Conservation (phyloP, 2,797 vertebrate genomes). For the Alca torda region DNA sequence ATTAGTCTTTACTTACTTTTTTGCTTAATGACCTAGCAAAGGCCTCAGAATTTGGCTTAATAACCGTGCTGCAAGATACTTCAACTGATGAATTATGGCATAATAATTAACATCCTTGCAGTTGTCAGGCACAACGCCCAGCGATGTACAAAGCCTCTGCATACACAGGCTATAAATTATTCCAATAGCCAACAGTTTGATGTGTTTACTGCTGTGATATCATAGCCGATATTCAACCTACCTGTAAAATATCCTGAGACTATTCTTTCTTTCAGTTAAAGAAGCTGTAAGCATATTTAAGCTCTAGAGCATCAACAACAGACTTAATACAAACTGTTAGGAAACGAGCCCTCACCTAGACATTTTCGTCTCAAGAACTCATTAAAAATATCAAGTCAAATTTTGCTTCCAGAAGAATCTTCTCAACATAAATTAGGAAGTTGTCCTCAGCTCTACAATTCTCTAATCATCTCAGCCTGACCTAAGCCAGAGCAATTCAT, state of each 20-base stretch:
- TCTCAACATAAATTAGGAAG: background rate
- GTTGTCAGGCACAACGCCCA: conserved; percentile 44
- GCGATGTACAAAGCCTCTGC: conserved; percentile 20
- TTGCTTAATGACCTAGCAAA: conserved; percentile 47
- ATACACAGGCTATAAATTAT: background rate
- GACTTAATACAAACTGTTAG: background rate
- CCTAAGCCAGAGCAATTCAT: background rate
- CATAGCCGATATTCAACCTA: background rate
- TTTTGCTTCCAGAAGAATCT: background rate
- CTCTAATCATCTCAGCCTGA: background rate
- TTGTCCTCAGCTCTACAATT: background rate
- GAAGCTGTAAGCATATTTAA: background rate
- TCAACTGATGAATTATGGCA: conserved; percentile 41
- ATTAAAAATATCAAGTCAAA: background rate
- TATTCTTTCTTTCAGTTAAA: background rate
- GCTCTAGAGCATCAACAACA: background rate
- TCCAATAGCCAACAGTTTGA: background rate
- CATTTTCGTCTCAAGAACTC: background rate
- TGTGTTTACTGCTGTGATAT: background rate
- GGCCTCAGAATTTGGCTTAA: conserved; percentile 1
- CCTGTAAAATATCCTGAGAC: background rate
- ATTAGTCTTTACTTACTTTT: conserved; percentile 32
- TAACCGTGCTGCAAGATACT: conserved; percentile 33
- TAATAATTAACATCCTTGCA: conserved; percentile 59
- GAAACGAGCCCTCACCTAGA: background rate